Evolutionary conservation across 2,797 vertebrate species (phyloP).

Genomic region (Takifugu ocellatus): DNA sequence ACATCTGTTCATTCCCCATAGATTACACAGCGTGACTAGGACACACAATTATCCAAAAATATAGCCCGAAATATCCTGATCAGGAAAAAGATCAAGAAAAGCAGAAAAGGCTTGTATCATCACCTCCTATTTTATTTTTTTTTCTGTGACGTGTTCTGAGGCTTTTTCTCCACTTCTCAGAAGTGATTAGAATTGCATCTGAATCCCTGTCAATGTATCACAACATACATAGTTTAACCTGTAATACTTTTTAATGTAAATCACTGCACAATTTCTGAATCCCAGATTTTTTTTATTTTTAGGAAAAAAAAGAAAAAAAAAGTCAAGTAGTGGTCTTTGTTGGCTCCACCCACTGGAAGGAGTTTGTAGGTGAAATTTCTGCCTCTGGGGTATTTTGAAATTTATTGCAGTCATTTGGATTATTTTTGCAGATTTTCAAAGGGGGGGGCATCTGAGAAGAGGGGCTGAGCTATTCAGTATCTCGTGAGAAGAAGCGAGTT

Average conservation of each 20-base stretch:
- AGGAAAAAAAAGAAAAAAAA: constrained; percentile 22
- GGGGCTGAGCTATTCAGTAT: constrained; percentile 32
- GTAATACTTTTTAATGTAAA: constrained; percentile 68
- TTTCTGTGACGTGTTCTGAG: constrained; percentile 54
- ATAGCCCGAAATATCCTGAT: constrained; percentile 54
- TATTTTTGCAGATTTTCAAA: constrained; percentile 25
- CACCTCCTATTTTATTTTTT: constrained; percentile 27
- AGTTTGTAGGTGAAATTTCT: constrained; percentile 35
- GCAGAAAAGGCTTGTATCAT: constrained; percentile 49
- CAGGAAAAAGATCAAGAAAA: constrained; percentile 61
- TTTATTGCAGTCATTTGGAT: constrained; percentile 56
- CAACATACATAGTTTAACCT: constrained; percentile 65
- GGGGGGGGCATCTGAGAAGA: constrained; percentile 19
- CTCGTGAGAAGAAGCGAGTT: constrained; percentile 44
- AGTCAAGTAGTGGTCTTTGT: constrained; percentile 49
- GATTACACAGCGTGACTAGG: constrained; percentile 45
- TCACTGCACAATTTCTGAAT: constrained; percentile 62
- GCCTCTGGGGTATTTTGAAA: constrained; percentile 43
- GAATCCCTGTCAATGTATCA: constrained; percentile 74
- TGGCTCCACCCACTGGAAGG: constrained; percentile 41
- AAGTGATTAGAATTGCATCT: constrained; percentile 78
- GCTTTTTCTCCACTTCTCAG: constrained; percentile 78
- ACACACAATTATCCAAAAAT: constrained; percentile 65
- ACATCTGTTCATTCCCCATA: constrained; percentile 56
- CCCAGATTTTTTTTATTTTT: constrained; percentile 42